These are phyloP conservation scores for Apeltes quadracus DNA, from an alignment of 2,113 vertebrate species.

Conservation along the genomic window DNA sequence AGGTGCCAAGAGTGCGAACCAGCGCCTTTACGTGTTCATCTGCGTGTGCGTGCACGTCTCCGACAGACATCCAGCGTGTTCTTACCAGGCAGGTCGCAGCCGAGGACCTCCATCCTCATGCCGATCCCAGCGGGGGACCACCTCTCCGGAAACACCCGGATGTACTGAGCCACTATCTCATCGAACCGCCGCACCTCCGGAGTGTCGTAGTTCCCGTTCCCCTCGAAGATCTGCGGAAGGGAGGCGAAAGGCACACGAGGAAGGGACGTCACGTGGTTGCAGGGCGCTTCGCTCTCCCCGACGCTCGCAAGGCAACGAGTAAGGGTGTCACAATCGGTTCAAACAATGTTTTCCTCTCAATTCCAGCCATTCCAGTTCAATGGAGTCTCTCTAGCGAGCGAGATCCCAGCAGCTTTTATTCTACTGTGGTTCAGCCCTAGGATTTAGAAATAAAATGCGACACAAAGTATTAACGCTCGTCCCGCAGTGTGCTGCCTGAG, in stretches of 20 bases:
- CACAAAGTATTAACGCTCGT: slow-evolving; percentile 9
- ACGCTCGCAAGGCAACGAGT: background rate
- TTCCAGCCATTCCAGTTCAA: slow-evolving; percentile 23
- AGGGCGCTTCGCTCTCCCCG: too few species aligned
- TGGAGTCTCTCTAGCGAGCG: background rate
- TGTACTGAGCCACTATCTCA: slow-evolving; percentile 88
- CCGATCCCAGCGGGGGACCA: slow-evolving; percentile 97
- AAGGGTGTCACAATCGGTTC: background rate
- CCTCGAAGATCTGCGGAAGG: slow-evolving; percentile 91
- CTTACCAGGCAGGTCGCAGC: slow-evolving; percentile 96
- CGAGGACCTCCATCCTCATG: slow-evolving; percentile 96
- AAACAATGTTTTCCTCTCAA: slow-evolving; percentile 7
- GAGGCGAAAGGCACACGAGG: background rate
- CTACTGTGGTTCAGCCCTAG: slow-evolving; percentile 2
- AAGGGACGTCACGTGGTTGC: background rate
- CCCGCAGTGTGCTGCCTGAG: slow-evolving; percentile 10
- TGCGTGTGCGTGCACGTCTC: background rate
- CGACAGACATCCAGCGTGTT: background rate
- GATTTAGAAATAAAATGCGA: background rate
- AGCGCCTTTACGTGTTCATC: background rate
- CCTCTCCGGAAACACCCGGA: slow-evolving; percentile 92
- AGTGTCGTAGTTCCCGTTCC: slow-evolving; percentile 95
- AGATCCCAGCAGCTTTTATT: slow-evolving; percentile 6
- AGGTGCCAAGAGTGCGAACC: background rate
- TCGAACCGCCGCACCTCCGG: slow-evolving; percentile 95